A percentile compares a stretch with the other conserved stretches of the same genome.
Conservation (phyloP, 2,888 invertebrate species). For the Pollenia angustigena region DNA sequence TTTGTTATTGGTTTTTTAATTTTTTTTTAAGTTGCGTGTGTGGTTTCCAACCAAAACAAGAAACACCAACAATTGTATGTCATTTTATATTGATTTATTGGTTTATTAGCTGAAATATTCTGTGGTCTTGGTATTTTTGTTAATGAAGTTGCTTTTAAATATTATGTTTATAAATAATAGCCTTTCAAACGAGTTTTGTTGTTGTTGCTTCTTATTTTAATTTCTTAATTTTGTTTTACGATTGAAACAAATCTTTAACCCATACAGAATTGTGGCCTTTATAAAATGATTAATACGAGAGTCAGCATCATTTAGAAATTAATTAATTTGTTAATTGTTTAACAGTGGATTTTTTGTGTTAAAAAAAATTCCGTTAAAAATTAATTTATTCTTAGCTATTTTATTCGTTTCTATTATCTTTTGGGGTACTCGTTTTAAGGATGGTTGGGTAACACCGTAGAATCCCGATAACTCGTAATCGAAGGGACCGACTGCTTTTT, state of each 20-base stretch:
- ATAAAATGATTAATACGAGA: slow-evolving; percentile 54
- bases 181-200: slow-evolving; percentile 47
- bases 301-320: not conserved
- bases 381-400: not conserved
- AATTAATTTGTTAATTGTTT: slow-evolving; percentile 30
- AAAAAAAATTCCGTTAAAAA: not conserved
- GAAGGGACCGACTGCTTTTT: too few relatives aligned
- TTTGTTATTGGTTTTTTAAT: slow-evolving; percentile 75
- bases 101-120: slow-evolving; percentile 70
- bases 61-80: slow-evolving; percentile 24
- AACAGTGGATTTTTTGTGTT: not conserved
- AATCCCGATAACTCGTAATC: too few relatives aligned
- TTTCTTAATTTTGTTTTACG: slow-evolving; percentile 54
- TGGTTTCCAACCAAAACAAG: slow-evolving; percentile 1
- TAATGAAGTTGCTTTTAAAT: slow-evolving; percentile 51
- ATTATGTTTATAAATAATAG: slow-evolving; percentile 19
- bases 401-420: too few relatives aligned
- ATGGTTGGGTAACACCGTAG: too few relatives aligned
- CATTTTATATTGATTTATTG: slow-evolving; percentile 78
- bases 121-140: slow-evolving; percentile 1
- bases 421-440: too few relatives aligned
- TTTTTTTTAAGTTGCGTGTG: slow-evolving; percentile 32
- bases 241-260: not conserved
- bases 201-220: slow-evolving; percentile 10
- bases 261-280: slow-evolving; percentile 5